Evolutionary conservation across 2,113 vertebrate genomes (phyloP).

Genomic region (Chionis minor): DNA sequence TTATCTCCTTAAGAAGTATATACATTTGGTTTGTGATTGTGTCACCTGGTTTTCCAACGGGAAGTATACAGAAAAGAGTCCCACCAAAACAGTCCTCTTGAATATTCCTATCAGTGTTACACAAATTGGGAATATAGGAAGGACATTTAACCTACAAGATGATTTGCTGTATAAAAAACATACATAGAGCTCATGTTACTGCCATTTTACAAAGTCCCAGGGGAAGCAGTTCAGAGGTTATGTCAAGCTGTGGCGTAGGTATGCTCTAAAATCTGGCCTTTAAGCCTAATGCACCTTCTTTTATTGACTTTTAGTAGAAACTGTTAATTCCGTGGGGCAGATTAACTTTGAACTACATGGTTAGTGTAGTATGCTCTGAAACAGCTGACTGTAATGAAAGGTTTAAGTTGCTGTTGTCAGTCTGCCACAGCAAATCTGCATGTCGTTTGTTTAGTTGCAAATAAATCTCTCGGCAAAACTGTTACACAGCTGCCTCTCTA

Average conservation of each 20-base stretch:
- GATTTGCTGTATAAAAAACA: background rate
- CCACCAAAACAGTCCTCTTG: background rate
- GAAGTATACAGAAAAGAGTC: background rate
- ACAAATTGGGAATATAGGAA: background rate
- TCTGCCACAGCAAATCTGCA: background rate
- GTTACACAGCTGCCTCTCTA: background rate
- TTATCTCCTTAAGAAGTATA: background rate
- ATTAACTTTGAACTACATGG: background rate
- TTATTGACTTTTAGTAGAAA: background rate
- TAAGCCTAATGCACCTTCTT: background rate
- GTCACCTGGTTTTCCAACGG: background rate
- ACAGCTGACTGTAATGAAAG: background rate
- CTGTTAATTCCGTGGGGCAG: background rate
- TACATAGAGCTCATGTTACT: background rate
- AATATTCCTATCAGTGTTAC: background rate
- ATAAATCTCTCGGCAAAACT: conserved; percentile 17
- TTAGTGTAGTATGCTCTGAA: background rate
- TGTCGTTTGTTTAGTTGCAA: conserved; percentile 32
- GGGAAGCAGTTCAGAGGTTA: background rate
- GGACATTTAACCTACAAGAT: background rate
- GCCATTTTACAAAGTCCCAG: background rate
- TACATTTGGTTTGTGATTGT: background rate
- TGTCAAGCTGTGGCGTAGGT: background rate
- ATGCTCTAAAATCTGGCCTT: background rate
- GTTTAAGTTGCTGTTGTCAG: background rate